These are phyloP conservation scores for Callopanchax toddi DNA, from an alignment of 2,113 vertebrate species.

Conservation along the genomic window DNA sequence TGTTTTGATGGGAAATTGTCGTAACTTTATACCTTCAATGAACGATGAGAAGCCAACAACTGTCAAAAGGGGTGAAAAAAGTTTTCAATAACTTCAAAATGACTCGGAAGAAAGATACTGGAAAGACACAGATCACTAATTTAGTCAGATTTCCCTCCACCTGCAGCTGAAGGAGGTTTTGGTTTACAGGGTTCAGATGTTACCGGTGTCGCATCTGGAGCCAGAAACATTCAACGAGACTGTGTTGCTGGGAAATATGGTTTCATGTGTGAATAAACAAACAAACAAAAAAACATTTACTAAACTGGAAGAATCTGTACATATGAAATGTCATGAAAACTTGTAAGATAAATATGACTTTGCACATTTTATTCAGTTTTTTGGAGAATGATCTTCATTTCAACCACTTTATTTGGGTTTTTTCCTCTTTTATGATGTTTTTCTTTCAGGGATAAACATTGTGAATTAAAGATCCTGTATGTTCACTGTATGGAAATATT, in stretches of 20 bases:
- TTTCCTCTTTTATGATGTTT: slow-evolving; percentile 1
- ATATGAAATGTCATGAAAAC: slow-evolving; percentile 3
- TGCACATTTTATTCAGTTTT: slow-evolving; percentile 48
- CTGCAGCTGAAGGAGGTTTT: too few species aligned
- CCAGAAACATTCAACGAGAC: not conserved
- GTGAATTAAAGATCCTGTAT: slow-evolving; percentile 20
- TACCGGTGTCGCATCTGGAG: not conserved
- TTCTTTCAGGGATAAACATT: slow-evolving; percentile 7
- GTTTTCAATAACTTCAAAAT: not conserved
- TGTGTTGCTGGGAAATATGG: not conserved
- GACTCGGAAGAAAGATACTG: not conserved
- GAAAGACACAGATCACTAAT: not conserved
- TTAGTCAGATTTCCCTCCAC: too few species aligned
- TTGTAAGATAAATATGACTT: slow-evolving; percentile 9
- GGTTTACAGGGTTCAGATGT: not conserved
- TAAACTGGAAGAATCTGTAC: not conserved
- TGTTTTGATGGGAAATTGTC: not conserved
- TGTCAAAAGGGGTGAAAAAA: too few species aligned
- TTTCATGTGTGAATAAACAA: not conserved
- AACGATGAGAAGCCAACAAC: not conserved
- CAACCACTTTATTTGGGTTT: not conserved
- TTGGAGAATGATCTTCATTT: too few species aligned
- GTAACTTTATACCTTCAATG: not conserved
- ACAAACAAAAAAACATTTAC: not conserved
- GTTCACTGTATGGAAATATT: slow-evolving; percentile 27